Base-by-base conservation (phyloP, 2,797 vertebrate species). In the Hippopotamyrus pictus region DNA sequence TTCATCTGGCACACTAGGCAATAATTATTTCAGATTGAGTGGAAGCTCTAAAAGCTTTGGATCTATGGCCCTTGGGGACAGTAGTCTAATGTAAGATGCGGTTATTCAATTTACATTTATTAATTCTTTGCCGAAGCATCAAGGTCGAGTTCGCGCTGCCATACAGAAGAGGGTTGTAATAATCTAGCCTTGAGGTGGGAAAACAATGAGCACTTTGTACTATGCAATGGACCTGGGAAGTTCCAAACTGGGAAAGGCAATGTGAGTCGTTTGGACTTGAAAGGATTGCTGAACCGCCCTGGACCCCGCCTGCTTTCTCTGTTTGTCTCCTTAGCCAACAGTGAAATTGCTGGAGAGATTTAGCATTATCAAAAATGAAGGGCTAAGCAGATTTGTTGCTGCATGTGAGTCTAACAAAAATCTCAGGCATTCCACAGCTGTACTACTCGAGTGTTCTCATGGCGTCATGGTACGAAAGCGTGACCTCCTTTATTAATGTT, bases 101-200 rank as follows among this genome's bases (percentile, higher is more conserved):
- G 37, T 88, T 88, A 62, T 88, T 88, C n/a, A 41, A 88, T 88
- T 62, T 65, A 46, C 86, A 88, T 88, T 65, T 88, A 88, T 88
- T 88, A 88, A 62, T 88, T 65, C 86, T 37, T 29, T 62, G 37
- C n/a, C 1, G 11, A 41, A 88, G 86, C 86, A 88, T 44, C 86
- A 88, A 46, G 54, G 86, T 65, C 37, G 12, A 25, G 54, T 88
- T 88, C 2, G 12, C 7, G 5, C 54, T 9, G 57, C 57, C 41
- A 48, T n/a, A 65, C 51, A 65, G 33, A 19, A 41, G 54, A 46
- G 57, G 8, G 5, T 29, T 62, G 57, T 65, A 65, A 62, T 65
- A 25, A 46, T 65, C 37, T 19, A 48, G 86, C 54, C 57, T 65
- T 14, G 86, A 65, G 86, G 54, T 46, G 37, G 4, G 54, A 62